Conservation (phyloP, 2,113 vertebrate genomes). For the Alectura lathami region DNA sequence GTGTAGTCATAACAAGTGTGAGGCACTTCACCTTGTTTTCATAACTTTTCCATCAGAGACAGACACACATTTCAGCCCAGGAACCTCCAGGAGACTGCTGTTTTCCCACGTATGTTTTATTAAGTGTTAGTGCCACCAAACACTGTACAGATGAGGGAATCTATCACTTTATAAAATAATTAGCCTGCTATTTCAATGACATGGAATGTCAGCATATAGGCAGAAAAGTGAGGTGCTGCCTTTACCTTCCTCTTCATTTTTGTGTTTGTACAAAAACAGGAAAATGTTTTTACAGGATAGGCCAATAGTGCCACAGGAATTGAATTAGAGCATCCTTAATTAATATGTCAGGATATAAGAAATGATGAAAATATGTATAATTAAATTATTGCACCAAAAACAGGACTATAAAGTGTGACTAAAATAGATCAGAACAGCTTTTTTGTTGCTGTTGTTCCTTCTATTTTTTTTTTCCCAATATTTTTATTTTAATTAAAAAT, state of each 20-base stretch:
- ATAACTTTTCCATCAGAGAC: not conserved
- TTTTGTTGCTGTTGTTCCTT: not conserved
- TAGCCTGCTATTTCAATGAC: not conserved
- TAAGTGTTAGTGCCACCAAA: conserved; percentile 8
- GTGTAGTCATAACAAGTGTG: not conserved
- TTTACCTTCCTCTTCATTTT: conserved; percentile 70
- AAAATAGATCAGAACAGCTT: conserved; percentile 68
- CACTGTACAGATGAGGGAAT: conserved; percentile 4
- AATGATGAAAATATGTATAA: conserved; percentile 80
- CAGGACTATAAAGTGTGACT: conserved; percentile 61
- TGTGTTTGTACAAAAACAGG: conserved; percentile 73
- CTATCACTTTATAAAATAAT: conserved; percentile 40
- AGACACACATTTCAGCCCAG: not conserved
- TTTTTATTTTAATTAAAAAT: conserved; percentile 45
- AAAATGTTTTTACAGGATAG: conserved; percentile 79
- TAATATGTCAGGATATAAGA: conserved; percentile 80
- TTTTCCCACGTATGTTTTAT: conserved; percentile 45
- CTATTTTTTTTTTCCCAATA: not conserved
- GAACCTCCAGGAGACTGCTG: conserved; percentile 7
- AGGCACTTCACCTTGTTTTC: not conserved
- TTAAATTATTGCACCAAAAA: conserved; percentile 77
- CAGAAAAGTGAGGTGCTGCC: conserved; percentile 31
- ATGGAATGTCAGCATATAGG: not conserved
- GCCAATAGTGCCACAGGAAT: conserved; percentile 62
- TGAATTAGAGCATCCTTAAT: conserved; percentile 78